Conservation (phyloP, 2,888 invertebrate species). For the Meganola albula region DNA sequence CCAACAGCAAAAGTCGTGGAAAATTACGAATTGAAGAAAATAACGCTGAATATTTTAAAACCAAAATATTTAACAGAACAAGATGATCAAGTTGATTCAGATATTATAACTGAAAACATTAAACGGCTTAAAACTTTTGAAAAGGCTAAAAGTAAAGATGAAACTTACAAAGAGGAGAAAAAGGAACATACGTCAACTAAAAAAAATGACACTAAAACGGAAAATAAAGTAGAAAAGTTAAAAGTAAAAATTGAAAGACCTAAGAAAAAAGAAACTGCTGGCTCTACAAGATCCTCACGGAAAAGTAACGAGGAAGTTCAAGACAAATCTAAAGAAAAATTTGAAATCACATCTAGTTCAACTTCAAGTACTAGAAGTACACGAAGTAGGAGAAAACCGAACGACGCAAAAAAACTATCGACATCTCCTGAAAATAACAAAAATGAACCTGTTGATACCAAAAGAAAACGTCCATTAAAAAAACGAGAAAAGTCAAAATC, state of each 20-base stretch:
- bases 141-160: conserved; percentile 28
- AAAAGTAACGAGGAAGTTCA: conserved; percentile 12
- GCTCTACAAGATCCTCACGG: conserved; percentile 10
- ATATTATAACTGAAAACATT: conserved; percentile 55
- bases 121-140: conserved; percentile 44
- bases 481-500: conserved; percentile 21
- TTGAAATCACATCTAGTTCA: background rate
- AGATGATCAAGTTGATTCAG: conserved; percentile 47
- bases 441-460: conserved; percentile 13
- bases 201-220: conserved; percentile 8
- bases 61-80: conserved; percentile 42
- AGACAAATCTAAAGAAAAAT: conserved; percentile 8
- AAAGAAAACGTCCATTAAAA: conserved; percentile 13
- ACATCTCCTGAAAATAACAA: conserved; percentile 16
- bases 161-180: conserved; percentile 11
- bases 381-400: conserved; percentile 35
- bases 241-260: conserved; percentile 25
- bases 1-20: conserved; percentile 45
- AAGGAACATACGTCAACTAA: conserved; percentile 7
- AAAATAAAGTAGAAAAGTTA: conserved; percentile 14
- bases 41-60: conserved; percentile 37
- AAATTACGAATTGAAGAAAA: conserved; percentile 21
- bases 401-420: conserved; percentile 12
- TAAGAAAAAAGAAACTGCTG: conserved; percentile 13
- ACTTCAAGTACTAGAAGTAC: conserved; percentile 19